Percentiles rank a stretch among this genome's conserved stretches.
These are phyloP conservation scores for Lacerta agilis DNA, from an alignment of 2,797 vertebrate genomes.

Conservation along the genomic window DNA sequence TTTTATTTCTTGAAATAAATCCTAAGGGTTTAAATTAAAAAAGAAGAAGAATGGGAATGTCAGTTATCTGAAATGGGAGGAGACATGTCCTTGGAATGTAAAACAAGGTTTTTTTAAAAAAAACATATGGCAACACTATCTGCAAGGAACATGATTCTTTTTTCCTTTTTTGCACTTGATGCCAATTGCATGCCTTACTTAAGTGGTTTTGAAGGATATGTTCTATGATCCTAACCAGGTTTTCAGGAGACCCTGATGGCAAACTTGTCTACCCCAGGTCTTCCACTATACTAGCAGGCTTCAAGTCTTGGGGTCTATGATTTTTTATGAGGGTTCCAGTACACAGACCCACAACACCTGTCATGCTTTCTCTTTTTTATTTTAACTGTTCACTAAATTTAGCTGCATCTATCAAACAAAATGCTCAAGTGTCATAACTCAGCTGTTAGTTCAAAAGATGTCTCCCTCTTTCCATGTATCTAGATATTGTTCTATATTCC, in stretches of 20 bases:
- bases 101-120: slow-evolving; percentile 17
- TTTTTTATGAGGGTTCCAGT: neutral
- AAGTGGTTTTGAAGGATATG: neutral
- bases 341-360: neutral
- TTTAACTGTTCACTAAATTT: neutral
- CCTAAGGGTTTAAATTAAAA: neutral
- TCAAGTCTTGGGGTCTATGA: neutral
- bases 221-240: neutral
- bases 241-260: neutral
- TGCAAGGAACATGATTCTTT: slow-evolving; percentile 25
- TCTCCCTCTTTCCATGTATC: no score
- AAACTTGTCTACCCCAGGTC: neutral
- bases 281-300: neutral
- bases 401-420: no score
- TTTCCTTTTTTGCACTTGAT: slow-evolving; percentile 30
- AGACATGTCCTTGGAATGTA: neutral
- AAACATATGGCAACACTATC: slow-evolving; percentile 52
- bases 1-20: slow-evolving; percentile 14
- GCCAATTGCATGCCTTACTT: slow-evolving; percentile 33
- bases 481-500: no score
- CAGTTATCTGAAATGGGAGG: neutral
- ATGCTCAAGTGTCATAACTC: no score
- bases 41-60: neutral
- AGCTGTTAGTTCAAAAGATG: no score
- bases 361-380: neutral